Evolutionary conservation across 1,140 invertebrate genomes (phyloP).

Genomic region (Centruroides sculpturatus): DNA sequence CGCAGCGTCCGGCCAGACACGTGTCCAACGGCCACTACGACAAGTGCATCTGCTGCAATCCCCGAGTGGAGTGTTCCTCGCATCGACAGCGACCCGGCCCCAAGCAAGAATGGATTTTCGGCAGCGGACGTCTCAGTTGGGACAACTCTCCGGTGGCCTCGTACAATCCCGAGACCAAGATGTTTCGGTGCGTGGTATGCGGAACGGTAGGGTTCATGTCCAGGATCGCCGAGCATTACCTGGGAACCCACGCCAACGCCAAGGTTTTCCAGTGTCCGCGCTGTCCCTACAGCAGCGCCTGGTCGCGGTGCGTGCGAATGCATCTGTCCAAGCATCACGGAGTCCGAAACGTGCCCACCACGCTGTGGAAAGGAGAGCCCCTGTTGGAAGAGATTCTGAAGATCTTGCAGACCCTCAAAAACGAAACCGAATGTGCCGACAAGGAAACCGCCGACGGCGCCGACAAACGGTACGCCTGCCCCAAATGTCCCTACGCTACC

Average conservation of each 20-base stretch:
- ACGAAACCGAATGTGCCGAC: conserved; percentile 31
- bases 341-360: conserved; percentile 25
- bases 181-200: conserved; percentile 58
- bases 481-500: conserved; percentile 72
- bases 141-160: conserved; percentile 16
- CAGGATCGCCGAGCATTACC: conserved; percentile 65
- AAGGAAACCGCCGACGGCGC: conserved; percentile 16
- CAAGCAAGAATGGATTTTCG: conserved; percentile 9
- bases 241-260: conserved; percentile 59
- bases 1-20: background rate
- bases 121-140: conserved; percentile 14
- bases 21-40: background rate
- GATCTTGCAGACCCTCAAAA: conserved; percentile 49
- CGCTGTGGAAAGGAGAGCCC: conserved; percentile 46
- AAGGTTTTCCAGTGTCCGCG: conserved; percentile 54
- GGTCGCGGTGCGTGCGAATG: conserved; percentile 55
- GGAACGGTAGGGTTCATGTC: conserved; percentile 62
- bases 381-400: conserved; percentile 55
- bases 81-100: no score
- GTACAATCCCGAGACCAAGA: conserved; percentile 52
- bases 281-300: conserved; percentile 55
- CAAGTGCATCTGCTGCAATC: no score
- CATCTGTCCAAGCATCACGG: conserved; percentile 50
- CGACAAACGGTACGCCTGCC: conserved; percentile 64
- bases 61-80: background rate